These are phyloP conservation scores for Drosophila mojavensis DNA, from an alignment of 1,140 invertebrate genomes.

Conservation along the genomic window DNA sequence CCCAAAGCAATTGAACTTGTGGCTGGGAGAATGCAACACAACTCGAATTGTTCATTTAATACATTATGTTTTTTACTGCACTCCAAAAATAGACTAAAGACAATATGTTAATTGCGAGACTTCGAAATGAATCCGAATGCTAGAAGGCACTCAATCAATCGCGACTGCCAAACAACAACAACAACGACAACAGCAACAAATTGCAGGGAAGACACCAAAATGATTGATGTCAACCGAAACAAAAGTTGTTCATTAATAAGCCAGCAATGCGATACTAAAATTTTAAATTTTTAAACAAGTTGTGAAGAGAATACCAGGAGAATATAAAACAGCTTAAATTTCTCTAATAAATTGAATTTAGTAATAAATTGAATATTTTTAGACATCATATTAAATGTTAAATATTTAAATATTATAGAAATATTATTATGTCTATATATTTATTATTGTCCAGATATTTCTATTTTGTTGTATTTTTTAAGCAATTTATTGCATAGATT, in stretches of 20 bases:
- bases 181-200: background rate
- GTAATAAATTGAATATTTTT: no score
- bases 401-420: no score
- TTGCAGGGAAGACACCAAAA: conserved; percentile 18
- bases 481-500: no score
- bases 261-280: background rate
- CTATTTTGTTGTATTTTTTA: no score
- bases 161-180: conserved; percentile 4
- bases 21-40: conserved; percentile 50
- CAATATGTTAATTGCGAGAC: conserved; percentile 57
- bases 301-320: background rate
- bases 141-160: conserved; percentile 26
- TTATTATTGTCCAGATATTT: no score
- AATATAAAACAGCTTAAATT: no score
- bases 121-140: conserved; percentile 8
- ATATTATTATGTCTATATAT: no score
- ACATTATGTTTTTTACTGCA: conserved; percentile 42
- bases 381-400: no score
- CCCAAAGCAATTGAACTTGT: conserved; percentile 73
- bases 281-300: conserved; percentile 6
- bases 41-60: conserved; percentile 57
- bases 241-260: conserved; percentile 27
- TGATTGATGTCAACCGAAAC: conserved; percentile 40
- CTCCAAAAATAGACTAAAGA: conserved; percentile 33
- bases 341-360: no score